Evolutionary conservation across 1,140 invertebrate genomes (phyloP).

Genomic region (Fopius arisanus): DNA sequence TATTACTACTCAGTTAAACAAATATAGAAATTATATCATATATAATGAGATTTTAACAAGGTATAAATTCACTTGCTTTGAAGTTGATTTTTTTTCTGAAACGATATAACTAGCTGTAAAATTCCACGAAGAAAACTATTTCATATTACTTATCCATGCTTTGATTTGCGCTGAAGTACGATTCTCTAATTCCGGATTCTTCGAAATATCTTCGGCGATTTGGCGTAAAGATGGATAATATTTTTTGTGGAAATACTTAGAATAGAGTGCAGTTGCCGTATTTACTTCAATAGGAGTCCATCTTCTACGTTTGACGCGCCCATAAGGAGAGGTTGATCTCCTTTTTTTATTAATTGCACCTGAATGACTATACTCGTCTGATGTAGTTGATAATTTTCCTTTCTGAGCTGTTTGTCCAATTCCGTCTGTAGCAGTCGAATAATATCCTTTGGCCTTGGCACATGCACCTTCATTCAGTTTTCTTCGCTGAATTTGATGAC

Average conservation of each 20-base stretch:
- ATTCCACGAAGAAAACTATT: background rate
- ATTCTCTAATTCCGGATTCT: background rate
- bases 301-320: background rate
- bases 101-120: background rate
- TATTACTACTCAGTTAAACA: too few relatives aligned
- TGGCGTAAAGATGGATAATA: background rate
- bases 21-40: too few relatives aligned
- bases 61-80: too few relatives aligned
- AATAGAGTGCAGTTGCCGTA: background rate
- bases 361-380: background rate
- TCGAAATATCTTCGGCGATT: background rate
- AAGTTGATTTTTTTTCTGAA: too few relatives aligned
- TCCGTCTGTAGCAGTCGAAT: background rate
- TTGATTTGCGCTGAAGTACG: background rate
- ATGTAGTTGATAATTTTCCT: background rate
- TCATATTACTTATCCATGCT: background rate
- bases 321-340: background rate
- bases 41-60: too few relatives aligned
- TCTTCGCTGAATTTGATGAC: too few relatives aligned
- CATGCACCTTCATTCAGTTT: too few relatives aligned
- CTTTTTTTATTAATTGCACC: background rate
- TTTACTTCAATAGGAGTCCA: background rate
- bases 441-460: background rate
- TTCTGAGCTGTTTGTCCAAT: background rate
- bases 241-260: background rate